Evolutionary conservation across 1,140 invertebrate genomes (phyloP).

Genomic region (Pseudomyrmex sp.): DNA sequence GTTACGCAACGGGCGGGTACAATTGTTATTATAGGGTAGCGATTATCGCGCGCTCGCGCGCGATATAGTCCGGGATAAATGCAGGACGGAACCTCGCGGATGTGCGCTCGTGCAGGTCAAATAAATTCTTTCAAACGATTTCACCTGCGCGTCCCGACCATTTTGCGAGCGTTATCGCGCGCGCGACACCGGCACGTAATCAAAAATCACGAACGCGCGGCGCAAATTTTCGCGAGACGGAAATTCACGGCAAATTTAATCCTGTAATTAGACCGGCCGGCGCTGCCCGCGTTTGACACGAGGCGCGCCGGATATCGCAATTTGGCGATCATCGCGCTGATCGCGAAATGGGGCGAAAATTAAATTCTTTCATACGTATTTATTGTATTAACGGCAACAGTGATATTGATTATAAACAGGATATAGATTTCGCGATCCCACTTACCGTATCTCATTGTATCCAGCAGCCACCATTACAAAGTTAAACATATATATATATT

Average conservation of each 20-base stretch:
- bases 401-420: constrained; percentile 58
- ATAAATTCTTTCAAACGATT: constrained; percentile 75
- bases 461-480: neutral
- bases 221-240: constrained; percentile 61
- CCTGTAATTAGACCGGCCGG: constrained; percentile 67
- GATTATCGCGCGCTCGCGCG: constrained; percentile 63
- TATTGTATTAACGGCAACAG: constrained; percentile 50
- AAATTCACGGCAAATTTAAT: constrained; percentile 64
- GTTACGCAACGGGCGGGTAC: constrained; percentile 26
- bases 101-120: constrained; percentile 56
- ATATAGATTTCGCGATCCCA: constrained; percentile 46
- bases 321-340: constrained; percentile 23
- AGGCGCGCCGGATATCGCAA: constrained; percentile 50
- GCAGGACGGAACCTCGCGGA: constrained; percentile 39
- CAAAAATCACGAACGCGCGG: constrained; percentile 66
- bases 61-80: constrained; percentile 60
- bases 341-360: constrained; percentile 47
- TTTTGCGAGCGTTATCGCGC: constrained; percentile 63
- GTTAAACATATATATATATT: constrained; percentile 14
- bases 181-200: constrained; percentile 59
- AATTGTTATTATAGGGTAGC: constrained; percentile 71
- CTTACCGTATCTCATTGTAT: constrained; percentile 45
- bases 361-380: constrained; percentile 56
- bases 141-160: constrained; percentile 52
- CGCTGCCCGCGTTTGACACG: constrained; percentile 60